Percentiles rank a stretch among this genome's conserved stretches.
phyloP scores from a whole-genome alignment of 1,140 invertebrate species.

The Habropoda laboriosa region DNA sequence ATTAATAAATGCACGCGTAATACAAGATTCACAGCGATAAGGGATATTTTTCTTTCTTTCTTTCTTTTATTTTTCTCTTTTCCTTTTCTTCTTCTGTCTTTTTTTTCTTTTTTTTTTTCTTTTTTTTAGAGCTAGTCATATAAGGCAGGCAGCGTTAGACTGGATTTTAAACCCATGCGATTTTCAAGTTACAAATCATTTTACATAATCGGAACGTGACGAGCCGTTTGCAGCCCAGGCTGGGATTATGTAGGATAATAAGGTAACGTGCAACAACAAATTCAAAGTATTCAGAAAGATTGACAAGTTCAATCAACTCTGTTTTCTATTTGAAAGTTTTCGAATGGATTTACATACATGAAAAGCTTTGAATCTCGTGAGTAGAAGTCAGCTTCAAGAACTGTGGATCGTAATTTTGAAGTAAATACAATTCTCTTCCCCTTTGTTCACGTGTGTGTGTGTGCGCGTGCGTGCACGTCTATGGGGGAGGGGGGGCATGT shows the following conservation, averaged over 20 bases:
- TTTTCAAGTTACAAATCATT: slow-evolving; percentile 60
- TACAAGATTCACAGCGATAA: slow-evolving; percentile 5
- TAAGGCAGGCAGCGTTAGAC: slow-evolving; percentile 70
- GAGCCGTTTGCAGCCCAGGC: slow-evolving; percentile 63
- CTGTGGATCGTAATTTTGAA: slow-evolving; percentile 50
- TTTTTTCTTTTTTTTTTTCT: background rate
- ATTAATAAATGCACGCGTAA: slow-evolving; percentile 25
- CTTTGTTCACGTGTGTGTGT: too few species aligned
- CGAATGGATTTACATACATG: slow-evolving; percentile 68
- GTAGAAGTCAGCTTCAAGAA: slow-evolving; percentile 65
- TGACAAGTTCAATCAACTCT: slow-evolving; percentile 66
- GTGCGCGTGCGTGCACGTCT: too few species aligned
- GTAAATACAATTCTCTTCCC: background rate
- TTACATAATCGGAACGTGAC: slow-evolving; percentile 50
- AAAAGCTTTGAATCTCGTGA: slow-evolving; percentile 64
- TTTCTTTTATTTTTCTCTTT: background rate
- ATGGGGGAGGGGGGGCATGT: too few species aligned
- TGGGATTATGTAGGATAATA: slow-evolving; percentile 62
- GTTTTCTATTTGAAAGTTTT: slow-evolving; percentile 67
- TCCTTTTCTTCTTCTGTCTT: background rate
- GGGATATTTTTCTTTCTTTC: background rate
- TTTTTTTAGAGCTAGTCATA: slow-evolving; percentile 52
- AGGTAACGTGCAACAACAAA: slow-evolving; percentile 70
- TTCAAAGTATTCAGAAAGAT: slow-evolving; percentile 64
- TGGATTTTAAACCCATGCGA: slow-evolving; percentile 77